Evolutionary conservation across 2,797 vertebrate genomes (phyloP), one percentile per base, ranked within the genome.

Genomic region (Clarias pachynema): DNA sequence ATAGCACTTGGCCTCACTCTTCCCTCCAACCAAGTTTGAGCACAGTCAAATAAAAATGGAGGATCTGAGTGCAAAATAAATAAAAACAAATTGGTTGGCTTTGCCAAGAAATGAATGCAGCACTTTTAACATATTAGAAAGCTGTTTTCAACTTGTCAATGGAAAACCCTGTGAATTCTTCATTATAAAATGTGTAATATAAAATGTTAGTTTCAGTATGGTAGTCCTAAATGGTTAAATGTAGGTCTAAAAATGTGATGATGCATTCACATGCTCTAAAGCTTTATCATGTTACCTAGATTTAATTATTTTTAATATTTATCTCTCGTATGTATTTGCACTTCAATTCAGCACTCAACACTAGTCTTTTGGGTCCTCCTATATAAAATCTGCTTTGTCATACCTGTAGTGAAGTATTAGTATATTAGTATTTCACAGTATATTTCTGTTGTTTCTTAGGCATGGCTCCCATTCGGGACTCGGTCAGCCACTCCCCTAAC

Each of bases 401-500:
- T 75, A 8, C 9, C n/a, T 44, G 37, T 60, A 10, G 77, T n/a
- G 14, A 18, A 78, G n/a, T 40, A 24, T 37, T 37, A 3, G 34
- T 34, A 34, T 34, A 34, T 70, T 65, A 59, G 79, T 70, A 44
- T 79, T 86, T 94, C 89, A 92, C 87, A 91, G 88, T 95, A 89
- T 92, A 93, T 91, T 87, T 90, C 90, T 89, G 83, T 94, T 79
- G 77, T 81, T 93, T 60, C 68, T 75, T 34, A 97, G 97, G 96
- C 96, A 98, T 98, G 97, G 96, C 97, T 96, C 97, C 97, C 95
- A 97, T 98, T 96, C 96, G 97, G 96, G 97, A 98, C 94, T 97
- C 96, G 94, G 97, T 97, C 96, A 97, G 96, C 96, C 97, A 97
- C 96, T 98, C 97, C 94, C 95, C 97, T 96, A 98, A 97, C 95